A percentile compares a stretch with the other conserved stretches of the same genome.
Conservation (phyloP, 2,888 invertebrate genomes). For the Metalampra italica region DNA sequence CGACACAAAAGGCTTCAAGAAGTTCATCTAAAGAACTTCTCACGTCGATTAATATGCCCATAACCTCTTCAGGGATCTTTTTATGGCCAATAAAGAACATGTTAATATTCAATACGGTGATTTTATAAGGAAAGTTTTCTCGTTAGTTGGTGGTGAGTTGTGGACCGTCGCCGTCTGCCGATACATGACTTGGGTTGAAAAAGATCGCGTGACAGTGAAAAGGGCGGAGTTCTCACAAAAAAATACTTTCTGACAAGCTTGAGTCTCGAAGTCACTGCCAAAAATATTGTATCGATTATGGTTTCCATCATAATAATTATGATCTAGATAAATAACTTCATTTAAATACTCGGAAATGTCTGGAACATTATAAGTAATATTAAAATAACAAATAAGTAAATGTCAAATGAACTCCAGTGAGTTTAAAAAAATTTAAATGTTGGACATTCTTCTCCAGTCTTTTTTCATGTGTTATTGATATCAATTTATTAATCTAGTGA, state of each 20-base stretch:
- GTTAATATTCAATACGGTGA: slow-evolving; percentile 68
- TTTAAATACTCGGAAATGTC: too few species aligned
- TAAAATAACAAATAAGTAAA: too few species aligned
- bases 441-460: too few species aligned
- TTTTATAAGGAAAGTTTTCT: slow-evolving; percentile 66
- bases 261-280: neutral
- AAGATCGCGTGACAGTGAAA: slow-evolving; percentile 6
- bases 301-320: too few species aligned
- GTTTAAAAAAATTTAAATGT: too few species aligned
- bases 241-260: neutral
- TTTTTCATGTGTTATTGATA: too few species aligned
- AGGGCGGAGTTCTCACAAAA: neutral
- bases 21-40: slow-evolving; percentile 7
- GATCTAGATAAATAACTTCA: too few species aligned
- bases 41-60: slow-evolving; percentile 47
- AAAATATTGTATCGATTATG: neutral
- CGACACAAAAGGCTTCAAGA: slow-evolving; percentile 5
- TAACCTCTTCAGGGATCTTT: slow-evolving; percentile 38
- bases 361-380: too few species aligned
- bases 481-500: too few species aligned
- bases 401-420: too few species aligned
- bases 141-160: slow-evolving; percentile 46
- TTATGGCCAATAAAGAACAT: slow-evolving; percentile 59
- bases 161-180: slow-evolving; percentile 28
- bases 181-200: slow-evolving; percentile 31